Conservation (phyloP, 2,888 invertebrate species). For the Metalampra italica region DNA sequence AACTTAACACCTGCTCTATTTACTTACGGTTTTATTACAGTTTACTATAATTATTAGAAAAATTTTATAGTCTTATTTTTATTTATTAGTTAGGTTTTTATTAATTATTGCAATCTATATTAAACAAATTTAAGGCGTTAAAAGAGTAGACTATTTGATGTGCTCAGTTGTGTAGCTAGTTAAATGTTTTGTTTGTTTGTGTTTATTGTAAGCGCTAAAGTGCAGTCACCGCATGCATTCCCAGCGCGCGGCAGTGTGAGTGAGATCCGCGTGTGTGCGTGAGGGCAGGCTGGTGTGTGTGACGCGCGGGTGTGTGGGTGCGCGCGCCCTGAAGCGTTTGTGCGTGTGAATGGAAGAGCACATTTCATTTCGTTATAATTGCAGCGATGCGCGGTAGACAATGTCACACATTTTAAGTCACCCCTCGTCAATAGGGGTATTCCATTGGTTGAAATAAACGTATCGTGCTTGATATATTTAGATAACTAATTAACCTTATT, state of each 20-base stretch:
- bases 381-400: conserved; percentile 73
- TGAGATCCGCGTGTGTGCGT: conserved; percentile 40
- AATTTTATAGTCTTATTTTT: conserved; percentile 21
- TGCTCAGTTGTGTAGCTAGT: conserved; percentile 53
- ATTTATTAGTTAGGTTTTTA: not conserved
- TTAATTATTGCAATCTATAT: not conserved
- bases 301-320: conserved; percentile 41
- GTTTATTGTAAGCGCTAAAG: conserved; percentile 75
- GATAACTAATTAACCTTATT: conserved; percentile 1
- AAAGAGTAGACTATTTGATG: conserved; percentile 46
- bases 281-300: conserved; percentile 49
- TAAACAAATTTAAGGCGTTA: not conserved
- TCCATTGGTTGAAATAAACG: conserved; percentile 27
- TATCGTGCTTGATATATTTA: conserved; percentile 5
- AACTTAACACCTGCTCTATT: conserved; percentile 63
- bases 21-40: conserved; percentile 20
- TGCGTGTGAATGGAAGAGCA: conserved; percentile 77
- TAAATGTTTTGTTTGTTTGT: conserved; percentile 76
- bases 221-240: conserved; percentile 79
- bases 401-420: conserved; percentile 63
- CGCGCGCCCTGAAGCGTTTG: conserved; percentile 68
- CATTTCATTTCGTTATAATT: conserved; percentile 76
- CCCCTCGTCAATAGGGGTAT: conserved; percentile 44
- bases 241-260: conserved; percentile 57
- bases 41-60: conserved; percentile 24